Evolutionary conservation across 2,888 invertebrate species (phyloP), one percentile per base, ranked within the genome.

Genomic region (Chymomyza fuscimana): DNA sequence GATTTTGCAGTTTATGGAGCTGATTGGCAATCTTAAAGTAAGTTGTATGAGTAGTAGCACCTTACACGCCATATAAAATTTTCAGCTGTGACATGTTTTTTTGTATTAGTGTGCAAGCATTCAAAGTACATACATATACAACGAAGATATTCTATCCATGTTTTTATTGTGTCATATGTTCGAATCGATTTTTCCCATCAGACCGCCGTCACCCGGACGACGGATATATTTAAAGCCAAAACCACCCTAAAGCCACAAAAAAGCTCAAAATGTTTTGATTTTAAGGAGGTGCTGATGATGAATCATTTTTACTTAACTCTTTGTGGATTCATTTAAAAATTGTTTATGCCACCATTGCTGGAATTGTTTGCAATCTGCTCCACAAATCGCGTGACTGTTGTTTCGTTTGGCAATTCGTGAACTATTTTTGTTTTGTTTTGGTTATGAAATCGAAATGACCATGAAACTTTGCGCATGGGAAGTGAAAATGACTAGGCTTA

Each of bases 1-100:
- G 71, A 92, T 92, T 66, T 62, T 92, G 16, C 94, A 95, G 88
- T 96, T 96, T 89, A 93, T 96, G 90, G 94, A 95, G 89, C 91
- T 95, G 71, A 94, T 95, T 71, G 95, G 95, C 12, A 94, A 94
- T 83, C 91, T 96, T 16, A 96, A 96, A 93, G 96, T 95, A 89
- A 89, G 87, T 86, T 56, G 15, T 12, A 10, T 54, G 9, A 52
- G 22, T 10, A 16, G 32, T 5, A 7, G 32, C 40, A 22, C 22
- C 22, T 56, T 1, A 25, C 25, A 25, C 25, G 25, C 19, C 22
- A 12, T 15, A 29, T 15, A 29, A 6, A 9, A 25, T 5, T 19
- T 22, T 10, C 59, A 32, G 22, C 15, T 59, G 7, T 59, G 10
- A 15, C 32, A 16, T n/a, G 59, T 19, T 32, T 15, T 25, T 12